Evolutionary conservation across 2,113 vertebrate species (phyloP).

Genomic region (Podarcis muralis): DNA sequence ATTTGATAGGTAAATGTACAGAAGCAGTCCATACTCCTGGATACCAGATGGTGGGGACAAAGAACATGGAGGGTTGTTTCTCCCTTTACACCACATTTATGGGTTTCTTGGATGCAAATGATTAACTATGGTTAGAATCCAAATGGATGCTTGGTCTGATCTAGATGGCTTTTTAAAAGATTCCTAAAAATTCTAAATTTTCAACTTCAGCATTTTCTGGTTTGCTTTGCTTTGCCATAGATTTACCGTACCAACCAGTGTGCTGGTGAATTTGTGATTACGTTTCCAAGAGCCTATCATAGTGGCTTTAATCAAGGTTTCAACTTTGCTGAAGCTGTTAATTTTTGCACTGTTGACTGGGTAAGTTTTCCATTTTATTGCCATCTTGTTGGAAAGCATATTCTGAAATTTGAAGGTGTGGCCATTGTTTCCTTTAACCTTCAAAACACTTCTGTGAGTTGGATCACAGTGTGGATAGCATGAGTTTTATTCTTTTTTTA

Average conservation of each 20-base stretch:
- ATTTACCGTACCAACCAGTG: conserved; percentile 98
- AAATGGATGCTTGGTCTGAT: not conserved
- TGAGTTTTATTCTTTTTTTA: not conserved
- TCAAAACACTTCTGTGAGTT: not conserved
- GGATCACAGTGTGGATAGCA: too few relatives aligned
- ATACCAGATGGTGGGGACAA: not conserved
- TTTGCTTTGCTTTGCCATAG: conserved; percentile 67
- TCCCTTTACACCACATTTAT: not conserved
- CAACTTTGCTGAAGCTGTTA: conserved; percentile 98
- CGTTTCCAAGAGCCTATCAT: conserved; percentile 96
- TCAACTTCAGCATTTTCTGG: not conserved
- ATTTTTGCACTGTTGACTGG: conserved; percentile 99
- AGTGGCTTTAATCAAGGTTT: conserved; percentile 99
- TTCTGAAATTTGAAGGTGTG: not conserved
- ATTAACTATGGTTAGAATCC: not conserved
- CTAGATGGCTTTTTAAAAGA: not conserved
- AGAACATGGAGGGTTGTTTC: not conserved
- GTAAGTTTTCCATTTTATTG: conserved; percentile 71
- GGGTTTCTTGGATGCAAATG: not conserved
- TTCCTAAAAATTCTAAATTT: not conserved
- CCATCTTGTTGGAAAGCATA: not conserved
- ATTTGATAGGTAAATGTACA: not conserved
- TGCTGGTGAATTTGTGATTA: conserved; percentile 97
- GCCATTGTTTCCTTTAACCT: not conserved
- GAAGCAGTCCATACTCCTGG: not conserved